Evolutionary conservation across 2,888 invertebrate genomes (phyloP), one percentile per base, ranked within the genome.

Genomic region (Plagodis dolabraria): DNA sequence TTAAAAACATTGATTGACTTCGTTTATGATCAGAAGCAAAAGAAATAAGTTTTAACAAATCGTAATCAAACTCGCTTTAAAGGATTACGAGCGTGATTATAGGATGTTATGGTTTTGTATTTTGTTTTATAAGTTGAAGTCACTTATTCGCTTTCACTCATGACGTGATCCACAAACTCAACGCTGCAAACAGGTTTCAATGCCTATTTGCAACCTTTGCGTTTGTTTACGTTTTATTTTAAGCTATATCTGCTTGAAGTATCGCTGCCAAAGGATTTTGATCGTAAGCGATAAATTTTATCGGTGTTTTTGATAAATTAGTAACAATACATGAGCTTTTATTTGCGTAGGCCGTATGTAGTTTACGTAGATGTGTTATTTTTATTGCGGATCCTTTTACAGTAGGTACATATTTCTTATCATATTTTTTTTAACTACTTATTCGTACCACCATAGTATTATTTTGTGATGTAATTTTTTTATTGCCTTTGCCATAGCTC

Each of bases 211-310:
- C 79, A 78, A 79, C 78, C 77, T 83, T 82, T 79, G 73, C 70
- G 73, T 85, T 86, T 86, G 84, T 88, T 86, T 86, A 86, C 80
- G 67, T 79, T 84, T 81, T 82, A 86, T 86, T 86, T 87, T 87
- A 82, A 83, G 77, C 76, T 70, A 77, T 78, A 80, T 75, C 70
- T 70, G 63, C 62, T 74, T 77, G 78, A 79, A 77, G 78, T 72
- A 78, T 76, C 69, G 60, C 59, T 62, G 65, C 59, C 68, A 67
- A 69, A 63, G 60, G 60, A 55, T 63, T 69, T 70, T 75, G 69
- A 80, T 73, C 69, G 64, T 68, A 36, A 34, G 52, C 57, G 59
- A 69, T 74, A 73, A 77, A 75, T 51, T 47, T 69, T 71, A 74
- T 71, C 67, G 62, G 53, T 46, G 63, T 61, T 69, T 64, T 10